Base-by-base conservation (phyloP, 2,797 vertebrate genomes). In the Xyrichtys novacula region DNA sequence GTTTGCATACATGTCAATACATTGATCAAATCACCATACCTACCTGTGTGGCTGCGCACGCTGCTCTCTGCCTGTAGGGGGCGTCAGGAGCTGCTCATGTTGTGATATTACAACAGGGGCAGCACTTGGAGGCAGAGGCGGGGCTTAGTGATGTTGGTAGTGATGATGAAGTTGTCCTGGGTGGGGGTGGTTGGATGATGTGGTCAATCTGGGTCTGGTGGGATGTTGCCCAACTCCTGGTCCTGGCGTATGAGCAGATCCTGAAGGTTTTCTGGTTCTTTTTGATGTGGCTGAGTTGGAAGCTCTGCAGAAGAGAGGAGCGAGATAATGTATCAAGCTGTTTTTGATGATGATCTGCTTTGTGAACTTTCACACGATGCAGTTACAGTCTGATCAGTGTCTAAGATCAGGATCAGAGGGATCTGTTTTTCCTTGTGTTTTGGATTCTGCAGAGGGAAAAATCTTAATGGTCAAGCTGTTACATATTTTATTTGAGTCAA, bases 1-100 rank as follows among this genome's bases (percentile, higher is more conserved):
- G 36, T 42, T 28, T n/a, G n/a, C n/a, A n/a, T n/a, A n/a, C n/a
- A n/a, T n/a, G n/a, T n/a, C n/a, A n/a, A n/a, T n/a, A n/a, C n/a
- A n/a, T n/a, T n/a, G n/a, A n/a, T 34, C 22, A 32, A 23, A n/a
- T n/a, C 6, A 17, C 9, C 20, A 72, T 54, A 72, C 74, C 80
- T 89, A 91, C 90, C 86, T 91, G 85, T 82, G 66, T 73, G 69
- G 82, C 65, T 83, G 74, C 6, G 80, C 63, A 76, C 64, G 64
- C 64, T 64, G 61, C 22, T 23, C 46, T 81, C 58, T 34, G n/a
- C 32, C 9, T n/a, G 25, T n/a, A 28, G 38, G 36, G 4, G 40
- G 54, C 2, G 22, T 87, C 78, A 84, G 63, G 65, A 28, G 44
- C 43, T 39, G 64, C 31, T 83, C 88, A 89, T 88, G 67, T 56